A percentile compares a stretch with the other conserved stretches of the same genome.
These are phyloP conservation scores for Ficedula albicollis DNA, from an alignment of 2,797 vertebrate genomes.

Conservation along the genomic window DNA sequence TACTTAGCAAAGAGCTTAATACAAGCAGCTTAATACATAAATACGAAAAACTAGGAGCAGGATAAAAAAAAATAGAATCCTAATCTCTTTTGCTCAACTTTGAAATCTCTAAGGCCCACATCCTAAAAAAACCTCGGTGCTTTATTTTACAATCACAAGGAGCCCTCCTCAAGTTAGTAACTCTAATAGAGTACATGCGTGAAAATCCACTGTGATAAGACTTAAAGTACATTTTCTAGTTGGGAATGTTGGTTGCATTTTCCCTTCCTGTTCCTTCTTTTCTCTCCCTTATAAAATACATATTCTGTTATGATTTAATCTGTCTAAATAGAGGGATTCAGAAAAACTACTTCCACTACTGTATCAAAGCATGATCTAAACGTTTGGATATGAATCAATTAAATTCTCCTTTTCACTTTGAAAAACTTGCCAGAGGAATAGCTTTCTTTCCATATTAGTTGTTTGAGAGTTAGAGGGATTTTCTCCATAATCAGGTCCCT, in stretches of 20 bases:
- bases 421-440: neutral
- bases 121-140: neutral
- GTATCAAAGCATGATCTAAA: neutral
- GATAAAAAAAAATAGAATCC: constrained; percentile 43
- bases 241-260: neutral
- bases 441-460: neutral
- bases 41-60: constrained; percentile 51
- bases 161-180: neutral
- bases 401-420: constrained; percentile 8
- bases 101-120: constrained; percentile 47
- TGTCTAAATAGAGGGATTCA: neutral
- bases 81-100: constrained; percentile 69
- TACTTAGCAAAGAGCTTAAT: constrained; percentile 63
- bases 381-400: neutral
- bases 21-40: constrained; percentile 67
- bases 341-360: neutral
- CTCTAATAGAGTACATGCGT: rapidly evolving
- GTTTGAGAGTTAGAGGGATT: neutral
- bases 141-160: neutral
- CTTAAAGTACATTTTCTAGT: neutral
- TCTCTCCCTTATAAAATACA: neutral
- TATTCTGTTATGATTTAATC: neutral
- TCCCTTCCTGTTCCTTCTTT: neutral
- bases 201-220: neutral
- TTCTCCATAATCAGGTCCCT: neutral